Evolutionary conservation across 2,888 invertebrate genomes (phyloP).

Genomic region (Hyppa rectilinea): DNA sequence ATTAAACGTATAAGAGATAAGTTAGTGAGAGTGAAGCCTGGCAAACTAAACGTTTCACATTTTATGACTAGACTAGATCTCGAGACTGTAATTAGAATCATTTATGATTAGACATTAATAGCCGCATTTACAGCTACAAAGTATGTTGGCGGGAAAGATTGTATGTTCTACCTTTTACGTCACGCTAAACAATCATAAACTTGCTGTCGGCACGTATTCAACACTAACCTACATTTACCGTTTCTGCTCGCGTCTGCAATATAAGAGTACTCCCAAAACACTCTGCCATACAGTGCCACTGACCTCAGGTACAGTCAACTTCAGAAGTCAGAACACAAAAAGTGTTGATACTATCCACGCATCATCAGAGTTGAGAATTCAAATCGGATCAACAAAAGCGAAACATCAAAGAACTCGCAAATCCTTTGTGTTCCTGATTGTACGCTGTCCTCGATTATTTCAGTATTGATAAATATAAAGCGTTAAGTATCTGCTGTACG

Average conservation of each 20-base stretch:
- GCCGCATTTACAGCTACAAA: constrained; percentile 15
- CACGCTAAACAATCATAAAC: constrained; percentile 40
- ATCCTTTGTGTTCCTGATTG: constrained; percentile 49
- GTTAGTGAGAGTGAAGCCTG: background rate
- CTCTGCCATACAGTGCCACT: constrained; percentile 22
- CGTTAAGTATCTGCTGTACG: constrained; percentile 60
- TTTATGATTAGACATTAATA: constrained; percentile 28
- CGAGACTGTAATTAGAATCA: constrained; percentile 31
- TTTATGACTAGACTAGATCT: constrained; percentile 42
- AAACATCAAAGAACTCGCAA: constrained; percentile 29
- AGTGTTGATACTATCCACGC: constrained; percentile 36
- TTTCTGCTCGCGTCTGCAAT: constrained; percentile 43
- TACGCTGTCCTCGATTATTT: constrained; percentile 57
- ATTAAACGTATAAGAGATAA: constrained; percentile 26
- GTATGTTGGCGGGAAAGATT: constrained; percentile 36
- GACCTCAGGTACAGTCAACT: constrained; percentile 52
- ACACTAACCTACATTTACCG: constrained; percentile 58
- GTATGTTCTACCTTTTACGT: constrained; percentile 24
- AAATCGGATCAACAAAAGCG: constrained; percentile 36
- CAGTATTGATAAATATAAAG: constrained; percentile 60
- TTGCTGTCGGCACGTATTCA: constrained; percentile 19
- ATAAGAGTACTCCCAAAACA: constrained; percentile 44
- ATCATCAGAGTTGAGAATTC: constrained; percentile 14
- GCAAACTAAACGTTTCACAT: constrained; percentile 34
- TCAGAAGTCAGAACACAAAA: constrained; percentile 25